Base-by-base conservation (phyloP, 2,888 invertebrate genomes). In the Tiphia femorata region DNA sequence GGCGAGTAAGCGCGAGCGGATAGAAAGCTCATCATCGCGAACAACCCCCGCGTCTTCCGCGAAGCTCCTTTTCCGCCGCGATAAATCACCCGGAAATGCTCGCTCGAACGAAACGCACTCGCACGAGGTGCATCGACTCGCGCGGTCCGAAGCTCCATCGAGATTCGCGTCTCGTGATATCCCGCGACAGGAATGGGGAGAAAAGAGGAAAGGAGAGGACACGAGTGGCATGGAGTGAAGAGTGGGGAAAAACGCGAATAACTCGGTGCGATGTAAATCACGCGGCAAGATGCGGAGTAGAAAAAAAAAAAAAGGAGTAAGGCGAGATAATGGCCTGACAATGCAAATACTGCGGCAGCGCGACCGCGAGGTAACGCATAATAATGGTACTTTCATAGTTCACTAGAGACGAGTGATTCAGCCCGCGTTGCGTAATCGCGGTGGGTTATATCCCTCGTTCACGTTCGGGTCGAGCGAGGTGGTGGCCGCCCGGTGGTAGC, bases 381-480 rank as follows among this genome's bases (percentile, higher is more conserved):
- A 67, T 55, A 65, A 57, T 52, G 49, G 53, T 55, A 59, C 59
- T 65, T 62, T 65, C 69, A 38, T 65, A 65, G 62, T 69, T 65
- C 59, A 54, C 58, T n/a, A n/a, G n/a, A n/a, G 41, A 41, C 43
- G 40, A 54, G 37, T 48, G 53, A 54, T 43, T 50, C 44, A 23
- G 37, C 2, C 23, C 52, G 61, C 52, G 44, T 50, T 47, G 30
- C 37, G 33, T 48, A 38, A 38, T 21, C 49, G 16, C 41, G 49
- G 25, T n/a, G 14, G 33, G 14, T 33, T 33, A 33, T 14, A n/a
- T 33, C 12, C 14, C 2, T 33, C 33, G 33, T 7, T 4, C 12
- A 14, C 14, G 33, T 12, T n/a, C n/a, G n/a, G n/a, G n/a, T n/a
- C n/a, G n/a, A n/a, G n/a, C n/a, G n/a, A n/a, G n/a, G n/a, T 3